phyloP scores from a whole-genome alignment of 2,113 vertebrate species.

The Ptilorrhoa leucosticta region DNA sequence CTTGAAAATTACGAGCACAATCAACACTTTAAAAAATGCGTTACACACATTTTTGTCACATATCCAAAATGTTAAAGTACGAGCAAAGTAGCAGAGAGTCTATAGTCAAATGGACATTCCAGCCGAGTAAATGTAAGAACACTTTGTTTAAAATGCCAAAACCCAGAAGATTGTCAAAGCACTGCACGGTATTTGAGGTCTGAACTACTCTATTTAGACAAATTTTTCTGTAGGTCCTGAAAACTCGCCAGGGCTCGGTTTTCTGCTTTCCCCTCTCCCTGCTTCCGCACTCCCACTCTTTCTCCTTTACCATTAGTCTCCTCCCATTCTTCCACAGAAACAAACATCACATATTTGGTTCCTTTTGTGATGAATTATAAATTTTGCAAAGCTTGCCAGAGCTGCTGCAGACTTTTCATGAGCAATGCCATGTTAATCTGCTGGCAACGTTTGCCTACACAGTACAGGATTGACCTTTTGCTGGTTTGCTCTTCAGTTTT shows the following conservation, averaged over 20 bases:
- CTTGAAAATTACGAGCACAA: constrained; percentile 75
- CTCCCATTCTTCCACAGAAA: constrained; percentile 67
- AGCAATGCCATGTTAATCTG: not conserved
- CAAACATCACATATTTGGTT: constrained; percentile 55
- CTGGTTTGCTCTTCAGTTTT: constrained; percentile 9
- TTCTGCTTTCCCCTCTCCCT: not conserved
- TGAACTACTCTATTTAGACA: not conserved
- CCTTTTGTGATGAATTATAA: constrained; percentile 17
- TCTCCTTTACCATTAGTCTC: constrained; percentile 66
- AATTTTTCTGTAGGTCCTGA: not conserved
- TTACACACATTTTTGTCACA: constrained; percentile 67
- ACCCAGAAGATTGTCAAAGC: constrained; percentile 22
- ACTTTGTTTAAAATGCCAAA: not conserved
- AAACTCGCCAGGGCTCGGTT: not conserved
- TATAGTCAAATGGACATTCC: constrained; percentile 46
- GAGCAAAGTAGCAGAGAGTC: constrained; percentile 21
- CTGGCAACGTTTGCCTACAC: constrained; percentile 21
- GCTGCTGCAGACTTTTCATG: not conserved
- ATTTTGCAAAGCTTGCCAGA: constrained; percentile 30
- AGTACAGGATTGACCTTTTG: constrained; percentile 4
- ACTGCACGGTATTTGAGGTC: not conserved
- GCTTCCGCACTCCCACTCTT: not conserved
- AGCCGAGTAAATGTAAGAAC: constrained; percentile 8
- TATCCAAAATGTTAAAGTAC: constrained; percentile 65
- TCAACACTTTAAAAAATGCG: constrained; percentile 66